Evolutionary conservation across 92 coral and sea anemone genomes (phyloP), one percentile per base, ranked within the genome.

Genomic region (Scolanthus callimorphus): DNA sequence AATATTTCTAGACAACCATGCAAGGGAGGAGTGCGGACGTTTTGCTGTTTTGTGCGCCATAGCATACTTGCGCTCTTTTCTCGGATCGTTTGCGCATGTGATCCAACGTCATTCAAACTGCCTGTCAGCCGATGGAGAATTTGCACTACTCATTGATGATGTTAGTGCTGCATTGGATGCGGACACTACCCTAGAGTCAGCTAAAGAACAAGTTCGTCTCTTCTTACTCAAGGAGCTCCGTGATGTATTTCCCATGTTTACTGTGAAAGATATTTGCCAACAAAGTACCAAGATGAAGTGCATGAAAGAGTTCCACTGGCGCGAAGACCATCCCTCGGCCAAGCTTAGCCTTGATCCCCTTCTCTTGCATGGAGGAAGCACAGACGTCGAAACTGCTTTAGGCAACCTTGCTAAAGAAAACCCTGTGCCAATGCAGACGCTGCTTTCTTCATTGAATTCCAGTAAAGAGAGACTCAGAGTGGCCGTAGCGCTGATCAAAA

Each of bases 141-240:
- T 39, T 63, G 59, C 78, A 8, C 49, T 45, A 73, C 55, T 84
- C 12, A 25, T 94, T 20, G 57, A 55, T 9, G 99, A 84, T 24
- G 51, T 94, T 10, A 66, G 66, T 68, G 77, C 74, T 11, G 41
- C 65, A 1, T 31, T 94, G 57, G 26, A 59, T 25, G 73, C 49
- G 1, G 59, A 55, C 23, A 30, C 22, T n/a, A 1, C 43, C 3
- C 77, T 59, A 19, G 39, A 56, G 0, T 37, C 47, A 25, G 55
- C 25, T 17, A 61, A 83, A 44, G 50, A 45, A 20, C 72, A 51
- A 29, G 67, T 86, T 41, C 48, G 56, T 2, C 2, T 69, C 26
- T 94, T 67, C 49, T 77, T 89, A 47, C 57, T 94, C n/a, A 94
- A 89, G 65, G 90, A 94, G 41, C 76, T 94, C 22, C 78, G 52